Conservation (phyloP, 2,113 vertebrate genomes). For the Hypomesus transpacificus region DNA sequence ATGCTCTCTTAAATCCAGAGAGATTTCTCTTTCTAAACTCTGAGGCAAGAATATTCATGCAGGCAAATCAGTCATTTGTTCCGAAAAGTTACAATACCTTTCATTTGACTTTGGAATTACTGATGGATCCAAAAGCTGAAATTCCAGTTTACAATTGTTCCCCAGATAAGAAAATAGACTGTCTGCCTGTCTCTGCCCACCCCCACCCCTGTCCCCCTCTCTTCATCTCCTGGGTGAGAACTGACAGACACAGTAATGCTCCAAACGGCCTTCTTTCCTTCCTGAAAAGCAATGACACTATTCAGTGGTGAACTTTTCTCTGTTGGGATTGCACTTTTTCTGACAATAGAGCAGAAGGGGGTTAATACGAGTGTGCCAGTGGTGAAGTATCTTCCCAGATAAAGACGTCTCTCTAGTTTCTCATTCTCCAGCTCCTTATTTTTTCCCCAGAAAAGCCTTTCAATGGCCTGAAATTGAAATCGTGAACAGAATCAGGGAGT, state of each 20-base stretch:
- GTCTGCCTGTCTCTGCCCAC: background rate
- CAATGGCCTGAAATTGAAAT: slow-evolving; percentile 54
- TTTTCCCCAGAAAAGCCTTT: slow-evolving; percentile 50
- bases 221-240: slow-evolving; percentile 12
- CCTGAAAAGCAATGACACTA: slow-evolving; percentile 27
- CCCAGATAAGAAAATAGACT: slow-evolving; percentile 6
- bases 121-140: slow-evolving; percentile 23
- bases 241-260: slow-evolving; percentile 42
- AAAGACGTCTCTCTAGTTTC: slow-evolving; percentile 9
- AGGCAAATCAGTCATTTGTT: slow-evolving; percentile 35
- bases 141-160: slow-evolving; percentile 10
- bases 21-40: slow-evolving; percentile 39
- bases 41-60: slow-evolving; percentile 36
- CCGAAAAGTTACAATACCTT: slow-evolving; percentile 35
- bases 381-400: slow-evolving; percentile 33
- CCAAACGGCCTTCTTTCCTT: slow-evolving; percentile 17
- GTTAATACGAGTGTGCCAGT: slow-evolving; percentile 39
- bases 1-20: slow-evolving; percentile 42
- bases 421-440: slow-evolving; percentile 17
- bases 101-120: slow-evolving; percentile 45
- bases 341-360: slow-evolving; percentile 48
- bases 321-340: slow-evolving; percentile 30
- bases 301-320: slow-evolving; percentile 37
- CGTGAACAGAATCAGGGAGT: slow-evolving; percentile 43
- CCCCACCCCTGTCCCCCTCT: slow-evolving; percentile 1